These are phyloP conservation scores for Trichomalopsis sarcophagae DNA, from an alignment of 1,140 invertebrate species.

Conservation along the genomic window DNA sequence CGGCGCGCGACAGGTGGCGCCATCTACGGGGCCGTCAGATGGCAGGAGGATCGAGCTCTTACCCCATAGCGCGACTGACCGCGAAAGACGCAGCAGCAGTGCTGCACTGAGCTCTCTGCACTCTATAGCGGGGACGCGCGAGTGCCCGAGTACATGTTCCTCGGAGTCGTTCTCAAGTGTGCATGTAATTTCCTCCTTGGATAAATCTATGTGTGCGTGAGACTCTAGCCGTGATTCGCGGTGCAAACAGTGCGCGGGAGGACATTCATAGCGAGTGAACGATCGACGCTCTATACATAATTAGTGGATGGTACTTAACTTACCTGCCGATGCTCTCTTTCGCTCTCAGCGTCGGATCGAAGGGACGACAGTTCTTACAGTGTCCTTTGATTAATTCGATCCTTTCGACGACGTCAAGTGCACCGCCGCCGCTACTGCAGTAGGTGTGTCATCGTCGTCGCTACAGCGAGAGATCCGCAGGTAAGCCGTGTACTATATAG, in stretches of 20 bases:
- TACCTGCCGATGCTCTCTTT: not conserved
- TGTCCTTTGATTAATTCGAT: not conserved
- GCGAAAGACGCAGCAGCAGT: not conserved
- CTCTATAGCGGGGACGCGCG: not conserved
- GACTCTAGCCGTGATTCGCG: not conserved
- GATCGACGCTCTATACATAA: not conserved
- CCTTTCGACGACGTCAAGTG: not conserved
- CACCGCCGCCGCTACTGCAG: too few species aligned
- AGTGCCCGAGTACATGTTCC: not conserved
- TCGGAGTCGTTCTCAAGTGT: not conserved
- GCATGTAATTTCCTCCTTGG: not conserved
- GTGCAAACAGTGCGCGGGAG: not conserved
- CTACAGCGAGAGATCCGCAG: not conserved
- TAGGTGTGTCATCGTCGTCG: not conserved
- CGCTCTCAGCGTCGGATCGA: not conserved
- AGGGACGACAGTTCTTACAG: not conserved
- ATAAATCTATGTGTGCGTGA: not conserved
- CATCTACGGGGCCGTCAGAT: not conserved
- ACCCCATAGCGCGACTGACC: not conserved
- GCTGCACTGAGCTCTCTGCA: not conserved
- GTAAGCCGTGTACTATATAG: not conserved
- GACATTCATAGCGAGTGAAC: not conserved
- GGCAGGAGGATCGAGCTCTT: not conserved
- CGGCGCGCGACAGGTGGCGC: not conserved
- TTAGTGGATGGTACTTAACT: not conserved